Base-by-base conservation (phyloP, 2,797 vertebrate species). In the Sebastes kiyomatsui region DNA sequence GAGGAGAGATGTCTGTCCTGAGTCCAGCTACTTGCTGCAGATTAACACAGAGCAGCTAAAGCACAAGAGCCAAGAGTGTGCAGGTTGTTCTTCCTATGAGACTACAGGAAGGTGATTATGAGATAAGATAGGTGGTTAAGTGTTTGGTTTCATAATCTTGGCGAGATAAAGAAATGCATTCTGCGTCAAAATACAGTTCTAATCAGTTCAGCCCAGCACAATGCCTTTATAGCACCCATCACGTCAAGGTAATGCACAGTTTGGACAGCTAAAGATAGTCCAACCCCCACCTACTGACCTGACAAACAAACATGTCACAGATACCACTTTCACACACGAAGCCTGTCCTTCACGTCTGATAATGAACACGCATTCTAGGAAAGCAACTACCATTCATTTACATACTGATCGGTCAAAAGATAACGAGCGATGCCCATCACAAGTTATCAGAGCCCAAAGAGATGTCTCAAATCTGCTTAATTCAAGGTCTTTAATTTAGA, bases 21-120 rank as follows among this genome's bases (percentile, higher is more conserved):
- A 30, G 66, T 55, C 38, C 59, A 42, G 80, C 69, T 74, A 54
- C 56, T 72, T 30, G 56, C 71, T 72, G 67, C 71, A 86, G 77
- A 81, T 33, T 35, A 75, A 79, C 65, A 38, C 78, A 32, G 58
- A 66, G 25, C 1, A n/a, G 35, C 55, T 11, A 59, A 79, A 81
- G 83, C 70, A 72, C 30, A 80, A 18, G 16, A 67, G 27, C 22
- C 25, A 12, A 64, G 35, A 14, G 56, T 55, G 23, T 28, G 64
- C 55, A 60, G 20, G 22, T 46, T 59, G 70, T 16, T 75, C 69
- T 22, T 77, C 28, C 56, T 20, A 6, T 25, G 8, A 35, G 22
- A 56, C 49, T 14, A 28, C 56, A 79, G 3, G n/a, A 25, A 64
- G n/a, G 38, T 42, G 38, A 16, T 42, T 42, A 16, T 42, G 38